These are phyloP conservation scores for cattle (Bos taurus) DNA, from an alignment of 2,113 vertebrate genomes.

Conservation along the genomic window ARS-UCD2.0 NC_037335.1:103228001-103228500, in stretches of 20 bases:
- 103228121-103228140: background rate
- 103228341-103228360: background rate
- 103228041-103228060: fast-evolving
- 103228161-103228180: background rate
- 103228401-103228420: background rate
- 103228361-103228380: background rate
- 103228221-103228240: background rate
- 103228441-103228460: background rate
- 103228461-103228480: background rate
- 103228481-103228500: background rate
- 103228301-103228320: fast-evolving
- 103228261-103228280: background rate
- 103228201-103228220: background rate
- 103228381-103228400: background rate
- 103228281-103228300: background rate
- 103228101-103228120: fast-evolving
- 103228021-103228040: background rate
- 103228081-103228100: fast-evolving
- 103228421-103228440: background rate
- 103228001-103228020: background rate
- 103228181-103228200: background rate
- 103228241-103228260: background rate
- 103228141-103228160: background rate
- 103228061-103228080: fast-evolving
- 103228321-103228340: background rate